Evolutionary conservation across 2,113 vertebrate genomes (phyloP).

Genomic region (Bolborhynchus lineola): DNA sequence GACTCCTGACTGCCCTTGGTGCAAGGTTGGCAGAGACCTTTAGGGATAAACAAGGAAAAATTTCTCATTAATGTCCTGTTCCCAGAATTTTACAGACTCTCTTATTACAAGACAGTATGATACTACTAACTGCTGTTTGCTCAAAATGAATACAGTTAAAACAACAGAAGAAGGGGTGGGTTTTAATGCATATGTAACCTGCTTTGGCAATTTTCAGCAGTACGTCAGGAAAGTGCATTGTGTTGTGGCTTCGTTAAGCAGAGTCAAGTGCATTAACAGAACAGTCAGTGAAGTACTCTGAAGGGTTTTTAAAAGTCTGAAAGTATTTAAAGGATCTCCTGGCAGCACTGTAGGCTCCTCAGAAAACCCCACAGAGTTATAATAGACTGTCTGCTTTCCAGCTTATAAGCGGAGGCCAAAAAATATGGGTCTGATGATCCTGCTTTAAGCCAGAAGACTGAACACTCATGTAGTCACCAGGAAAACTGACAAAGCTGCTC

Average conservation of each 20-base stretch:
- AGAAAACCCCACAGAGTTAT: not conserved
- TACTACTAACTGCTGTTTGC: not conserved
- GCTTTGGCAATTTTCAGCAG: not conserved
- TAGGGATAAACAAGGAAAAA: not conserved
- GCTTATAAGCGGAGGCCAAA: not conserved
- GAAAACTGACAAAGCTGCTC: not conserved
- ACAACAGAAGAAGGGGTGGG: not conserved
- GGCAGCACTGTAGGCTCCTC: not conserved
- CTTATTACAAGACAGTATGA: not conserved
- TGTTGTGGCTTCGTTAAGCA: not conserved
- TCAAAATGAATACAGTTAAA: not conserved
- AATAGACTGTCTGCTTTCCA: not conserved
- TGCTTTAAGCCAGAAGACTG: not conserved
- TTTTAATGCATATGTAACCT: not conserved
- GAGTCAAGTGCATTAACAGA: not conserved
- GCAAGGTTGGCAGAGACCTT: conserved; percentile 18
- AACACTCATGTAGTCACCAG: not conserved
- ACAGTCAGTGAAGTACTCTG: not conserved
- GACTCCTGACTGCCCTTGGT: conserved; percentile 30
- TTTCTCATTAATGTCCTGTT: not conserved
- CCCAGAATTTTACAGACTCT: not conserved
- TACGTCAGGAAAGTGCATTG: not conserved
- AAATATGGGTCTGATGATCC: not conserved
- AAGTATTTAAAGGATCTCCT: not conserved
- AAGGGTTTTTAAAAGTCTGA: not conserved